phyloP scores from a whole-genome alignment of 2,888 invertebrate genomes.

The Oxytorus armatus region DNA sequence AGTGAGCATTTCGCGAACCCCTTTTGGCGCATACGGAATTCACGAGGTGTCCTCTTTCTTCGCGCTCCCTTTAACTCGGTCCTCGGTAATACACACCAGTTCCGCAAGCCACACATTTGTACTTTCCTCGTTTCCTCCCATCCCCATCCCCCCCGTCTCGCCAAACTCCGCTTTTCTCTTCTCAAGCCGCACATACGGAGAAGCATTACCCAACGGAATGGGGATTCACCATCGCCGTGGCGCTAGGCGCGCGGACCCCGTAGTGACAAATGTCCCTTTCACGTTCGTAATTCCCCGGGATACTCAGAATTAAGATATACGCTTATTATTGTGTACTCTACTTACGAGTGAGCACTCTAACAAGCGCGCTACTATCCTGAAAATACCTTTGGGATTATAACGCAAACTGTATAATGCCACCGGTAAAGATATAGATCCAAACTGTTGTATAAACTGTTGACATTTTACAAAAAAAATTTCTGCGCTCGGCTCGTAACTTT shows the following conservation, averaged over 20 bases:
- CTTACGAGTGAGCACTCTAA: constrained; percentile 22
- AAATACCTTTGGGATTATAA: constrained; percentile 36
- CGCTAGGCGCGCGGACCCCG: constrained; percentile 24
- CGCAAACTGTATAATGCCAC: background rate
- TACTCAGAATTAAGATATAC: constrained; percentile 61
- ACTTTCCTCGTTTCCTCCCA: constrained; percentile 29
- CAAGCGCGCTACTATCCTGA: constrained; percentile 10
- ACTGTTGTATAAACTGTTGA: too few relatives aligned
- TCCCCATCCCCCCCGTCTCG: too few relatives aligned
- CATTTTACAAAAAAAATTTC: too few relatives aligned
- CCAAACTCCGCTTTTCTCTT: background rate
- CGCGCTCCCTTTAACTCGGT: constrained; percentile 42
- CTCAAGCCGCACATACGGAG: background rate
- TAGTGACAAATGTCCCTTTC: constrained; percentile 59
- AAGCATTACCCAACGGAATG: background rate
- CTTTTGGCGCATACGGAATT: constrained; percentile 63
- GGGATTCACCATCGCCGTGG: background rate
- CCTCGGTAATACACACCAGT: background rate
- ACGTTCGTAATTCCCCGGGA: constrained; percentile 46
- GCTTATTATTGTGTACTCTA: constrained; percentile 62
- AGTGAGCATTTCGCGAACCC: constrained; percentile 63
- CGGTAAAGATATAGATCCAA: too few relatives aligned
- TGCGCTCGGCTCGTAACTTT: too few relatives aligned
- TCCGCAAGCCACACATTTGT: constrained; percentile 19
- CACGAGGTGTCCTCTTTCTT: constrained; percentile 60